Percentiles rank a stretch among this genome's conserved stretches.
Evolutionary conservation across 2,888 invertebrate genomes (phyloP).

Genomic region (Synanthedon formicaeformis): DNA sequence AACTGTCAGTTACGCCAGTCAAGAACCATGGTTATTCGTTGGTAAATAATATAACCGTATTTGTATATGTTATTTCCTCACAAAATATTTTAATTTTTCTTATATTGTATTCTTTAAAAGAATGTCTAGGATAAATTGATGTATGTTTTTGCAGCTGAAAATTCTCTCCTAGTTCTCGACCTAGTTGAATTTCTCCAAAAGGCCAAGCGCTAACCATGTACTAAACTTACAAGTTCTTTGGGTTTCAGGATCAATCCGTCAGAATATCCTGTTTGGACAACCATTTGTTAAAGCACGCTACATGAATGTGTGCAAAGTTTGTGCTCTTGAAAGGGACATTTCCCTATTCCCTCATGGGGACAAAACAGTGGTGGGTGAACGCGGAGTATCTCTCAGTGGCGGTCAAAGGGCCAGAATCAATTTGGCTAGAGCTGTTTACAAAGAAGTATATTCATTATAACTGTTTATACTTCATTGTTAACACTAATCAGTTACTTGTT

Average conservation of each 20-base stretch:
- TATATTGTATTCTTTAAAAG: background rate
- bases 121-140: background rate
- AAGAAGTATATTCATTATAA: slow-evolving; percentile 34
- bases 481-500: background rate
- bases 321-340: slow-evolving; percentile 80
- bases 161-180: no score
- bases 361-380: slow-evolving; percentile 86
- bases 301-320: slow-evolving; percentile 77
- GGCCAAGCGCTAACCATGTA: background rate
- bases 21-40: slow-evolving; percentile 86
- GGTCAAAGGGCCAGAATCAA: slow-evolving; percentile 81
- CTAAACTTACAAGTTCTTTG: background rate
- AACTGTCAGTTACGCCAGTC: slow-evolving; percentile 79
- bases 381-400: slow-evolving; percentile 85
- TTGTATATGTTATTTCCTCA: slow-evolving; percentile 14
- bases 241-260: slow-evolving; percentile 77
- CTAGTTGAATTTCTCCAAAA: no score
- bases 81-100: background rate
- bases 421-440: slow-evolving; percentile 75
- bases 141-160: background rate
- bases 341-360: slow-evolving; percentile 83
- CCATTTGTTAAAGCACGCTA: slow-evolving; percentile 71
- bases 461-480: background rate
- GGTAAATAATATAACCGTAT: slow-evolving; percentile 69
- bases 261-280: slow-evolving; percentile 92